Base-by-base conservation (phyloP, 2,113 vertebrate genomes). In the Brevimyrus niger region DNA sequence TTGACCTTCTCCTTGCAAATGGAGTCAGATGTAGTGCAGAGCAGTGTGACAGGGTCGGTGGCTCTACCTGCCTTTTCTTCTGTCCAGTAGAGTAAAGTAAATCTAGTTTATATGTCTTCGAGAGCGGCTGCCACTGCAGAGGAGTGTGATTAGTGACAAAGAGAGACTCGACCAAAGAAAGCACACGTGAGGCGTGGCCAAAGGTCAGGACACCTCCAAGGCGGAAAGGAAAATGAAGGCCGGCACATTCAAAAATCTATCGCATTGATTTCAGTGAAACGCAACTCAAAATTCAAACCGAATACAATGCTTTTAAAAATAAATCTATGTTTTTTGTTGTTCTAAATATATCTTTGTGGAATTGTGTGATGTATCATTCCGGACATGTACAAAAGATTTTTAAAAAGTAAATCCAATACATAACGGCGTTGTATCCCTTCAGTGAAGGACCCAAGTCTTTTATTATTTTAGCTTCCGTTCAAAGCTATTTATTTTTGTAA, bases 401-500 rank as follows among this genome's bases (percentile, higher is more conserved):
- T 87, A 65, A 87, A 89, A 89, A 89, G 82, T 84, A 90, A 89
- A 88, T 92, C 92, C 90, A 86, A 93, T 90, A 92, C 91, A 90
- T 92, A 91, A 91, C 3, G 65, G 46, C 89, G 92, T 93, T 90
- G 91, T 95, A 94, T 95, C 92, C 95, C 95, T 96, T 96, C 94
- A 96, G 93, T 96, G 95, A 96, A 96, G 95, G 95, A 95, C 91
- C 89, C 93, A 84, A 47, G 89, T 93, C 91, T 94, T 92, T 91
- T 93, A 93, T 92, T 92, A 92, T 93, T 93, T 93, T 91, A 92
- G 94, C 95, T 95, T 94, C 92, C 93, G 92, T 94, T 93, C 92
- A 91, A 94, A 94, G 93, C 93, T 96, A 96, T 97, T 97, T 97
- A 97, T 97, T 97, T 96, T 96, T 97, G 93, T 96, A 95, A 94